These are phyloP conservation scores for Agrotis segetum DNA, from an alignment of 2,888 invertebrate genomes.

Conservation along the genomic window DNA sequence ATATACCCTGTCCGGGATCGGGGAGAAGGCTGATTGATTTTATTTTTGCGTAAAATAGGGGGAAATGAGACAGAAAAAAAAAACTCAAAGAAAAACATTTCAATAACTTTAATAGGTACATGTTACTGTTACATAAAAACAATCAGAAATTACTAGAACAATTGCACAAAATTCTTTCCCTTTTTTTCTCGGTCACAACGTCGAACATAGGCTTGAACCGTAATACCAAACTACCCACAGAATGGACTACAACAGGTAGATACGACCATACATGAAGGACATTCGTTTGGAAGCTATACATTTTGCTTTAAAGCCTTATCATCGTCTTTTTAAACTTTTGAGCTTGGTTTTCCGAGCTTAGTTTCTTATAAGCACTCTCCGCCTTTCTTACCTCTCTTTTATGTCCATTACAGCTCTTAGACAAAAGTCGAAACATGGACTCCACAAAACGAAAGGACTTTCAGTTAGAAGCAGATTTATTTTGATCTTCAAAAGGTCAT, in stretches of 20 bases:
- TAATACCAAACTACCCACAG: neutral
- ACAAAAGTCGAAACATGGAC: slow-evolving; percentile 41
- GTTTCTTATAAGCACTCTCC: neutral
- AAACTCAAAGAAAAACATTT: slow-evolving; percentile 4
- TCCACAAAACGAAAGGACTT: slow-evolving; percentile 47
- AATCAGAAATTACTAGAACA: neutral
- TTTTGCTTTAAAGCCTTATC: neutral
- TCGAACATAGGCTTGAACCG: slow-evolving; percentile 15
- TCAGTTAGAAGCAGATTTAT: slow-evolving; percentile 35
- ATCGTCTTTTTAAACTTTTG: neutral
- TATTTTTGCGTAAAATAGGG: too few species aligned
- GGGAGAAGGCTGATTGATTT: too few species aligned
- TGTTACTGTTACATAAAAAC: slow-evolving; percentile 16
- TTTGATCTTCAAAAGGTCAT: neutral
- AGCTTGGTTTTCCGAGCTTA: neutral
- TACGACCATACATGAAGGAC: neutral
- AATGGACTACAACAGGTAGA: slow-evolving; percentile 6
- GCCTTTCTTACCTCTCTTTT: neutral
- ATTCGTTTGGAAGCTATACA: neutral
- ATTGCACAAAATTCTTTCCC: neutral
- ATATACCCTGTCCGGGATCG: too few species aligned
- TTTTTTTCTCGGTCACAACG: neutral
- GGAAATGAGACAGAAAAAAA: neutral
- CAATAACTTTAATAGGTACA: slow-evolving; percentile 29
- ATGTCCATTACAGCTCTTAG: slow-evolving; percentile 15